Conservation (phyloP, 2,113 vertebrate genomes). For the Pleuronectes platessa region DNA sequence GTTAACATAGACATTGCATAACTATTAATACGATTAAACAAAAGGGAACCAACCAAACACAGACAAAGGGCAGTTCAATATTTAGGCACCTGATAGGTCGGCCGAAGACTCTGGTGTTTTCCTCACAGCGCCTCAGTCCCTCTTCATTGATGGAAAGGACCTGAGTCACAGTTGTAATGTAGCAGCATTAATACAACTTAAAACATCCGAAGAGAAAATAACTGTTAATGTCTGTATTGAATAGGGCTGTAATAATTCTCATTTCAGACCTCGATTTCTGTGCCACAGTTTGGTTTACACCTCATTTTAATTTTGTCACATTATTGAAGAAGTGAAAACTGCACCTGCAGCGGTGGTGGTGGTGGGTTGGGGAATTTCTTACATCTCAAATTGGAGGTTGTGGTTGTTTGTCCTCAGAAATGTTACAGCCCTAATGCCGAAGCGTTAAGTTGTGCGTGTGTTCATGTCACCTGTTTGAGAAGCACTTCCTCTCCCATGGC, state of each 20-base stretch:
- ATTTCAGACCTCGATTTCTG: no score
- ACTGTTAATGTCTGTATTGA: neutral
- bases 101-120: constrained; percentile 94
- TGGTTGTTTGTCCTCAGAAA: neutral
- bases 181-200: neutral
- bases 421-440: neutral
- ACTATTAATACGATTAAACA: neutral
- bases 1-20: neutral
- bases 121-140: constrained; percentile 92
- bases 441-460: neutral
- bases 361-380: no score
- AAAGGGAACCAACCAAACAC: neutral
- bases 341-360: no score
- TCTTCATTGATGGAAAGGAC: constrained; percentile 97
- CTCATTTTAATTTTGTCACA: no score
- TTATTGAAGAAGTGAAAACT: no score
- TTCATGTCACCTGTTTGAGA: constrained; percentile 88
- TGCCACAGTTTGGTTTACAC: no score
- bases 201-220: neutral
- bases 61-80: neutral
- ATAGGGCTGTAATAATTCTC: neutral
- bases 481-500: constrained; percentile 93
- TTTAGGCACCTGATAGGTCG: constrained; percentile 90
- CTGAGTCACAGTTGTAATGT: constrained; percentile 68
- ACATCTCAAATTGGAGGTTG: no score